Evolutionary conservation across 1,140 invertebrate genomes (phyloP).

Genomic region (Plectrocnemia conspersa): DNA sequence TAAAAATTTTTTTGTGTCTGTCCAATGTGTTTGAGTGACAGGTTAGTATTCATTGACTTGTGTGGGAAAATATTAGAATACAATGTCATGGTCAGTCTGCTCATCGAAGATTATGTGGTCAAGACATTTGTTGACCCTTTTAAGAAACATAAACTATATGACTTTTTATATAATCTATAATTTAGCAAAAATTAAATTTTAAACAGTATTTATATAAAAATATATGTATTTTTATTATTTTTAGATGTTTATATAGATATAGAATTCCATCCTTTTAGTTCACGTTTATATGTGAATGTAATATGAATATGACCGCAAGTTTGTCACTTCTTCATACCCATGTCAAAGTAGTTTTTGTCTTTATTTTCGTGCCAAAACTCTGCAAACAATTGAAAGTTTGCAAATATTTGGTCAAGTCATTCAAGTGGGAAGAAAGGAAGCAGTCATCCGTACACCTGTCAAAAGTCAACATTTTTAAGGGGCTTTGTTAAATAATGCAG

Average conservation of each 20-base stretch:
- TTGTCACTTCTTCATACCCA: too few relatives aligned
- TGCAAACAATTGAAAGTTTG: constrained; percentile 27
- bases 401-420: constrained; percentile 26
- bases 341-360: constrained; percentile 1
- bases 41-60: constrained; percentile 8
- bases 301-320: too few relatives aligned
- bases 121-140: too few relatives aligned
- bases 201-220: too few relatives aligned
- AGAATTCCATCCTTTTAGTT: too few relatives aligned
- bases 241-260: too few relatives aligned
- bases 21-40: constrained; percentile 4
- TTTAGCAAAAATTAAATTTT: too few relatives aligned
- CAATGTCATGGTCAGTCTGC: background rate
- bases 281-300: too few relatives aligned
- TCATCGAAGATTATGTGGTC: constrained; percentile 4
- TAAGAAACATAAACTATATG: too few relatives aligned
- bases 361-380: background rate
- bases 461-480: constrained; percentile 1
- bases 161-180: too few relatives aligned
- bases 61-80: constrained; percentile 6
- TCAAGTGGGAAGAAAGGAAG: constrained; percentile 10
- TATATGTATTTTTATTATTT: too few relatives aligned
- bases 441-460: constrained; percentile 13
- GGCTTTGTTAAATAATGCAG: constrained; percentile 7
- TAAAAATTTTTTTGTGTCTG: constrained; percentile 1